Percentiles rank a stretch among this genome's conserved stretches.
Evolutionary conservation across 2,113 vertebrate genomes (phyloP).

Genomic region (Grus americana): DNA sequence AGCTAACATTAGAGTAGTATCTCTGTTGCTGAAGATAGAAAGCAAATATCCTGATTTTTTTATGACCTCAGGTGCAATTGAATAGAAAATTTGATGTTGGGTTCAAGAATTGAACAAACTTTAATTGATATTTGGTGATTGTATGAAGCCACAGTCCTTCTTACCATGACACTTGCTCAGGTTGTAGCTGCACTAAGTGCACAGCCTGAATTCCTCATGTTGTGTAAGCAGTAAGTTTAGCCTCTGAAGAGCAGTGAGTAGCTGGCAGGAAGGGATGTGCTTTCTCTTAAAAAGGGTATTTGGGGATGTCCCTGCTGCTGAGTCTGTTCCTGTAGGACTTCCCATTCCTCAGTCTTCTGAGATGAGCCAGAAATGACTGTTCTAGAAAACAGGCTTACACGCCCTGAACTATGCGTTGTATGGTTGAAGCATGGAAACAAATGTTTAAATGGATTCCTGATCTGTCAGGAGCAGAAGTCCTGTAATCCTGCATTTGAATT

Average conservation of each 20-base stretch:
- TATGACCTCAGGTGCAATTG: background rate
- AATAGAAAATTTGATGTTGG: background rate
- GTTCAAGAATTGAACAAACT: background rate
- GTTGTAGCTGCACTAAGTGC: background rate
- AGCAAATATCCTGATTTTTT: background rate
- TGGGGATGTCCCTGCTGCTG: background rate
- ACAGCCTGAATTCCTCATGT: background rate
- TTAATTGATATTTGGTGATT: background rate
- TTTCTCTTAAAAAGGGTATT: background rate
- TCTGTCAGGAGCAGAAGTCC: background rate
- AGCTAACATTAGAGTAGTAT: background rate
- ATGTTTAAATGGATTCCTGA: background rate
- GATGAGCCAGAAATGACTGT: background rate
- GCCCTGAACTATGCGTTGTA: background rate
- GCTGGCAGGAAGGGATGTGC: background rate
- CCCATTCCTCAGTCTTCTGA: background rate
- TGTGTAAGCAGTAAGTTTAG: background rate
- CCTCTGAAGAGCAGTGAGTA: background rate
- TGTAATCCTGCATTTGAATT: background rate
- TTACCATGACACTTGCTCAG: rapidly evolving
- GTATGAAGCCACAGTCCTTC: background rate
- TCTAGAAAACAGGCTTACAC: background rate
- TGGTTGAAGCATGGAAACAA: background rate
- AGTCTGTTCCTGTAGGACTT: background rate
- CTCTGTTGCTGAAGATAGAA: background rate